phyloP scores from a whole-genome alignment of 2,113 vertebrate species.

The Capreolus pygargus region DNA sequence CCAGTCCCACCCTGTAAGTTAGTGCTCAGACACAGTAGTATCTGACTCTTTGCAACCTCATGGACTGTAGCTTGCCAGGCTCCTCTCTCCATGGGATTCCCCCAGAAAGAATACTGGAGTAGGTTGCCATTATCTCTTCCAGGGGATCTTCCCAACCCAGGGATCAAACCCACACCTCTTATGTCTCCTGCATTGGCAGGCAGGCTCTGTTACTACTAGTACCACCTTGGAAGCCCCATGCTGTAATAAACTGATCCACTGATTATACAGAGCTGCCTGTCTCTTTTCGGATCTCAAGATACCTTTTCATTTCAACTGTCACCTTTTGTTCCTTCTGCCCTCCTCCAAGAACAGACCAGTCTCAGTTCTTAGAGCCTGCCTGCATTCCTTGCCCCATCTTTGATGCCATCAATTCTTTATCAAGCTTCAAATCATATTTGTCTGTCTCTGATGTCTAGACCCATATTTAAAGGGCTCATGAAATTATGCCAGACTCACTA shows the following conservation, averaged over 20 bases:
- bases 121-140: neutral
- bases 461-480: neutral
- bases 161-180: neutral
- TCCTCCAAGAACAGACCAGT: neutral
- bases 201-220: neutral
- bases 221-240: neutral
- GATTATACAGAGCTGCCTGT: neutral
- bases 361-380: neutral
- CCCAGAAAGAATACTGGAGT: neutral
- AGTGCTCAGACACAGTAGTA: neutral
- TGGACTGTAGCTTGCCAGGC: neutral
- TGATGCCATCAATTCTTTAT: neutral
- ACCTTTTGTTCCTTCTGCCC: neutral
- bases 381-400: neutral
- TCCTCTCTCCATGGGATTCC: neutral
- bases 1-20: neutral
- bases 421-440: neutral
- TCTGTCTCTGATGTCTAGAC: neutral
- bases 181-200: neutral
- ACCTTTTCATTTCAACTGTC: neutral
- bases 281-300: neutral
- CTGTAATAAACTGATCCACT: neutral
- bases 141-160: neutral
- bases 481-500: neutral
- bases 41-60: neutral